phyloP scores from a whole-genome alignment of 1,140 invertebrate genomes.

The Geopemphigus sp. region DNA sequence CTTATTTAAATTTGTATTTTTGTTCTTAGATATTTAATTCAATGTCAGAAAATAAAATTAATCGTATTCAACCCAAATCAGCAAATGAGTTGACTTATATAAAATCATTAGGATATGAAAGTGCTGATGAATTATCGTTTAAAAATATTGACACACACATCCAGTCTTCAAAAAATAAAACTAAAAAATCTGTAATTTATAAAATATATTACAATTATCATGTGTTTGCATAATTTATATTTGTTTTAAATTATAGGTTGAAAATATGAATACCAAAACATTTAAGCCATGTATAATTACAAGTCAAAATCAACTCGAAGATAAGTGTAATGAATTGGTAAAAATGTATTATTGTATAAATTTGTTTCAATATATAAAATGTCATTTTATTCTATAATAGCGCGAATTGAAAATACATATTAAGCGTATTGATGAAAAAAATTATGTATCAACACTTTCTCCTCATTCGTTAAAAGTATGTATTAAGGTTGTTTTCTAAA shows the following conservation, averaged over 20 bases:
- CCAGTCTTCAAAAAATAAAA: neutral
- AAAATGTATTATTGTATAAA: neutral
- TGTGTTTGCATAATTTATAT: neutral
- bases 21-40: neutral
- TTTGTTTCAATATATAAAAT: neutral
- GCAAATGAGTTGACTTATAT: neutral
- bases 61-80: neutral
- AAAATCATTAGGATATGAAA: neutral
- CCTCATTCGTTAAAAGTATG: neutral
- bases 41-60: neutral
- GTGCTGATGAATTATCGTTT: neutral
- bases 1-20: neutral
- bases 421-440: neutral
- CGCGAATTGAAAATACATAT: neutral
- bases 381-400: neutral
- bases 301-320: neutral
- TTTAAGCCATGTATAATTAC: neutral
- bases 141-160: neutral
- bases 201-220: neutral
- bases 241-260: neutral
- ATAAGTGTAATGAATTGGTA: neutral
- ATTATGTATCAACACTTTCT: neutral
- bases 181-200: neutral
- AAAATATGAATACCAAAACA: neutral
- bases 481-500: neutral